Base-by-base conservation (phyloP, 2,113 vertebrate species). In the Microcebus murinus region DNA sequence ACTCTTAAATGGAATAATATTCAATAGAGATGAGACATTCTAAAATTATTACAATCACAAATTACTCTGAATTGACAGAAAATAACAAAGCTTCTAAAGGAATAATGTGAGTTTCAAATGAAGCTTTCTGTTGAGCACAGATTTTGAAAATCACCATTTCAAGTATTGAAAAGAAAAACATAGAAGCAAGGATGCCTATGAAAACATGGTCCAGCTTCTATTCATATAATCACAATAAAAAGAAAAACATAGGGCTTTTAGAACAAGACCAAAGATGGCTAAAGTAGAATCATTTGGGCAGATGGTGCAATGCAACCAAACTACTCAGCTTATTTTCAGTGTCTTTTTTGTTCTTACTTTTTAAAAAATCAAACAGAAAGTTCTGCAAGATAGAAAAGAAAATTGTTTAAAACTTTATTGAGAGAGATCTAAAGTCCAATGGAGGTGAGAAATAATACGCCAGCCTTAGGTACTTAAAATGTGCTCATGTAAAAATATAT, bases 111-210 rank as follows among this genome's bases (percentile, higher is more conserved):
- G n/a, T 59, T 90, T 70, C 85, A 42, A 83, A 68, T 55, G 29
- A 5, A 57, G 27, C 20, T 90, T 87, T 94, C 29, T 59, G 42
- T 42, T 83, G n/a, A 94, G 45, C 48, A 89, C 27, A 20, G 3
- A 39, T 77, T 90, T 93, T 63, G 36, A 90, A 95, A 90, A 90
- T 80, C 8, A 67, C 4, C 77, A 39, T 73, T 96, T 90, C 17
- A 61, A 67, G 76, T 55, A 65, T 23, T 67, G 3, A 34, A 68
- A 85, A 94, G 39, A 79, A 21, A 86, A 93, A 61, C 73, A 94
- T 1, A 65, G 65, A 92, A 55, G 9, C 5, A 82, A 93, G 25
- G 13, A 83, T 87, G 42, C 13, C 13, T 45, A 25, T n/a, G 42
- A 67, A 93, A 86, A 48, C 52, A 31, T 50, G 31, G 39, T 82